Conservation (phyloP, 2,797 vertebrate genomes). For the Myotis findleyi region DNA sequence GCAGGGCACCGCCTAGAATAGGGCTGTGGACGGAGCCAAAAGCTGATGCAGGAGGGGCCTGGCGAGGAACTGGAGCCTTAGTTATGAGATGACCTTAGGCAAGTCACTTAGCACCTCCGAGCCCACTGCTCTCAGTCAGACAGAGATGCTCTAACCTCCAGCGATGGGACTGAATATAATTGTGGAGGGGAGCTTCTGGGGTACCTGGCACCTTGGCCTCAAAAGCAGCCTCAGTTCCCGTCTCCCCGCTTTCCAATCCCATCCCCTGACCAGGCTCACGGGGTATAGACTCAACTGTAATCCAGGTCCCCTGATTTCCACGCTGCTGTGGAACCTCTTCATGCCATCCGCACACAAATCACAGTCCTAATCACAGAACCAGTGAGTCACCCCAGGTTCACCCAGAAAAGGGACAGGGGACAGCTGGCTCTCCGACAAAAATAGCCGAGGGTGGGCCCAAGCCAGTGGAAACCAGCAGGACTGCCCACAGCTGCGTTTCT, state of each 20-base stretch:
- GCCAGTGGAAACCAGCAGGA: not conserved
- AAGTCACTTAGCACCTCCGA: fast-evolving
- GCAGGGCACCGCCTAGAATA: fast-evolving
- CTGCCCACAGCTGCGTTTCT: not conserved
- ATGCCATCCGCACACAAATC: not conserved
- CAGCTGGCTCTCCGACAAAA: constrained; percentile 40
- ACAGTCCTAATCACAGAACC: not conserved
- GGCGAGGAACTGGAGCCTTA: fast-evolving
- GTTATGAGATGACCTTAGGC: not conserved
- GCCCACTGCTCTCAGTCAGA: not conserved
- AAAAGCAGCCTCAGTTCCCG: not conserved
- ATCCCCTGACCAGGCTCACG: not conserved
- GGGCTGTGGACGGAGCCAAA: not conserved
- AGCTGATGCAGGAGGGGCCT: fast-evolving
- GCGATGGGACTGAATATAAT: fast-evolving
- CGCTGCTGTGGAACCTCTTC: fast-evolving
- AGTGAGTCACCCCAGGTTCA: fast-evolving
- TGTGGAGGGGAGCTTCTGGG: not conserved
- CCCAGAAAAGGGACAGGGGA: not conserved
- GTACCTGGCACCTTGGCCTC: fast-evolving
- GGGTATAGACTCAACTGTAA: not conserved
- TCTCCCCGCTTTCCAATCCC: not conserved
- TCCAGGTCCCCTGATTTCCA: not conserved
- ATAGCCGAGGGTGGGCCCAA: not conserved
- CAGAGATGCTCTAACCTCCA: not conserved